Evolutionary conservation across 2,113 vertebrate species (phyloP).

Genomic region (Corvus moneduloides): DNA sequence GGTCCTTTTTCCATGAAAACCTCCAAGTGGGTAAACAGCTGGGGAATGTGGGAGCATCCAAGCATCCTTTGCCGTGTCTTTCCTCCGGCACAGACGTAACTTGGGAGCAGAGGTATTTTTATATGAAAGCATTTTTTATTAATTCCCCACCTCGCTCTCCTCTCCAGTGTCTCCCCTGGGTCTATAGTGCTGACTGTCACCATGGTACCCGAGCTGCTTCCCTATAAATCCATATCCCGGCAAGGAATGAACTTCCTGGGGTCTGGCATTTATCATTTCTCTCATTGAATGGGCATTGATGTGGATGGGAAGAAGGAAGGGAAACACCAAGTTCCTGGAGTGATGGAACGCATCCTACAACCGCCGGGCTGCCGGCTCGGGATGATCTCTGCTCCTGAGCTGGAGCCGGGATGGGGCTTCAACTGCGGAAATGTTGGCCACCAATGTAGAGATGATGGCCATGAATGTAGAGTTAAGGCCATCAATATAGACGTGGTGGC

Average conservation of each 20-base stretch:
- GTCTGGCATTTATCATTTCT: constrained; percentile 1
- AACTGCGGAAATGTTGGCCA: background rate
- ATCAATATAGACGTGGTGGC: background rate
- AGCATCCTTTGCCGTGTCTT: background rate
- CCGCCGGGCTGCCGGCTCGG: fast-evolving
- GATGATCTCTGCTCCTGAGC: background rate
- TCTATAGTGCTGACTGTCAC: background rate
- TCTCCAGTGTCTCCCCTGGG: constrained; percentile 10
- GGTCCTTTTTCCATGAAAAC: background rate
- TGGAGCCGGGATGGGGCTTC: background rate
- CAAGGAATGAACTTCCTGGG: background rate
- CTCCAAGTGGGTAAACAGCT: background rate
- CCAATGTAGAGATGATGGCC: fast-evolving
- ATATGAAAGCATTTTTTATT: constrained; percentile 30
- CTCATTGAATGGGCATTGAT: background rate
- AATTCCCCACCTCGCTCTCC: background rate
- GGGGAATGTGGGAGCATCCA: background rate
- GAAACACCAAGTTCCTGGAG: background rate
- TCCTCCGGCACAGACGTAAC: background rate
- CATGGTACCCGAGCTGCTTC: constrained; percentile 3
- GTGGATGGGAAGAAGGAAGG: background rate
- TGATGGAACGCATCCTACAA: fast-evolving
- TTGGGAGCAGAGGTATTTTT: constrained; percentile 3
- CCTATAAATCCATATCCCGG: background rate
- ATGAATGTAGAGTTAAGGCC: background rate